Evolutionary conservation across 1,140 invertebrate genomes (phyloP).

Genomic region (Lerema accius): DNA sequence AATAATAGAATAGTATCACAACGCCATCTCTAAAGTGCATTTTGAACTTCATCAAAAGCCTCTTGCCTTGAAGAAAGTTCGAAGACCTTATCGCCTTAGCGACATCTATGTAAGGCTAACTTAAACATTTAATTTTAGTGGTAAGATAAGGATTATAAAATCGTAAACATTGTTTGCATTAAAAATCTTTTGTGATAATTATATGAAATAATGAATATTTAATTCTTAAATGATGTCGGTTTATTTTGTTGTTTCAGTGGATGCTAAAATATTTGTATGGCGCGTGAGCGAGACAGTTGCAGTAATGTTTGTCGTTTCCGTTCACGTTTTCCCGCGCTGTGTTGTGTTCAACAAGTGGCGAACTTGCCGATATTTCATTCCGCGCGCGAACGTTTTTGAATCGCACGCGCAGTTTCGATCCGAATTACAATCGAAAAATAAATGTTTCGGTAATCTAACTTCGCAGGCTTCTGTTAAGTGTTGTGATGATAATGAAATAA

Average conservation of each 20-base stretch:
- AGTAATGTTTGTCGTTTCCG: conserved; percentile 20
- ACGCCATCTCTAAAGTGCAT: neutral
- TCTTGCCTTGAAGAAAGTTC: neutral
- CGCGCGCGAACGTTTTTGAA: conserved; percentile 65
- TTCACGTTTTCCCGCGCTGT: conserved; percentile 55
- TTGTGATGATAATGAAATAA: conserved; percentile 48
- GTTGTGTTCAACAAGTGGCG: conserved; percentile 50
- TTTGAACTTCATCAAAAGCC: neutral
- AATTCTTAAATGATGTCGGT: no score
- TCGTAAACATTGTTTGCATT: no score
- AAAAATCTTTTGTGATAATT: no score
- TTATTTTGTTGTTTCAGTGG: no score
- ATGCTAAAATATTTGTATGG: no score
- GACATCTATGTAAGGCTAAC: neutral
- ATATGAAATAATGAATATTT: no score
- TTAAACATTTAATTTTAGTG: no score
- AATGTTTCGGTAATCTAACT: conserved; percentile 37
- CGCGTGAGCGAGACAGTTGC: no score
- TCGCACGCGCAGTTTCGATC: conserved; percentile 55
- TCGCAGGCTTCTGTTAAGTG: conserved; percentile 43
- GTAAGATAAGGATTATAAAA: no score
- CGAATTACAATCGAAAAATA: conserved; percentile 46
- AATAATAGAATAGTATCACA: no score
- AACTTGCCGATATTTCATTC: conserved; percentile 54
- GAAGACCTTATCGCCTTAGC: no score